Evolutionary conservation across 2,797 vertebrate species (phyloP).

Genomic region (Danionella dracula): DNA sequence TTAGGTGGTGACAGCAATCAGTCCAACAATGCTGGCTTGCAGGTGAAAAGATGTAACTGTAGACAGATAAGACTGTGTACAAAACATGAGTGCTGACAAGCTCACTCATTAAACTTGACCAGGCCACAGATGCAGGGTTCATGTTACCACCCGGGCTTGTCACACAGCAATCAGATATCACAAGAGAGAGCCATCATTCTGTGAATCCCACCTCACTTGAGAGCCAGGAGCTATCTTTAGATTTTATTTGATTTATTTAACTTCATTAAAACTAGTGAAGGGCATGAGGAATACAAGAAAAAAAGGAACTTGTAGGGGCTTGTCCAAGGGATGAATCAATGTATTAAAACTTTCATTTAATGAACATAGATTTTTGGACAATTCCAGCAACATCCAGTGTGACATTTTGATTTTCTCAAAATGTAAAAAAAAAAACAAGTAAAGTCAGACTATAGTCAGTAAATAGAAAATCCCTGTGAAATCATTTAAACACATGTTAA

Average conservation of each 20-base stretch:
- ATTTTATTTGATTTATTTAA: no score
- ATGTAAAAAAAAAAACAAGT: no score
- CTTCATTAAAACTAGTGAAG: not conserved
- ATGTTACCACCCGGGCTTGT: slow-evolving; percentile 61
- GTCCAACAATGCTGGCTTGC: not conserved
- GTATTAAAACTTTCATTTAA: slow-evolving; percentile 4
- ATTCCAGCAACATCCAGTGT: not conserved
- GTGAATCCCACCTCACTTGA: not conserved
- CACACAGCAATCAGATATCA: slow-evolving; percentile 39
- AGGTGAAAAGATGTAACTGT: slow-evolving; percentile 48
- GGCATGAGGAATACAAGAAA: not conserved
- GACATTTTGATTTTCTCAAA: no score
- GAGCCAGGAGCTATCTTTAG: slow-evolving; percentile 11
- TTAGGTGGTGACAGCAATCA: not conserved
- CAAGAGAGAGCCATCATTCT: slow-evolving; percentile 6
- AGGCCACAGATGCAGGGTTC: slow-evolving; percentile 54
- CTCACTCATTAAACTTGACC: slow-evolving; percentile 49
- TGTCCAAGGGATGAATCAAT: no score
- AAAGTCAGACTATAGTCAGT: no score
- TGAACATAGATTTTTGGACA: not conserved
- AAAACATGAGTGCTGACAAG: slow-evolving; percentile 65
- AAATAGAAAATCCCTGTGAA: not conserved
- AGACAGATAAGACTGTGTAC: slow-evolving; percentile 60
- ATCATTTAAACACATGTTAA: slow-evolving; percentile 58
- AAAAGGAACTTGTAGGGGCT: not conserved